Percentiles rank a stretch among this genome's conserved stretches.
Evolutionary conservation across 2,797 vertebrate species (phyloP).

Genomic region (Cephalopachus bancanus): DNA sequence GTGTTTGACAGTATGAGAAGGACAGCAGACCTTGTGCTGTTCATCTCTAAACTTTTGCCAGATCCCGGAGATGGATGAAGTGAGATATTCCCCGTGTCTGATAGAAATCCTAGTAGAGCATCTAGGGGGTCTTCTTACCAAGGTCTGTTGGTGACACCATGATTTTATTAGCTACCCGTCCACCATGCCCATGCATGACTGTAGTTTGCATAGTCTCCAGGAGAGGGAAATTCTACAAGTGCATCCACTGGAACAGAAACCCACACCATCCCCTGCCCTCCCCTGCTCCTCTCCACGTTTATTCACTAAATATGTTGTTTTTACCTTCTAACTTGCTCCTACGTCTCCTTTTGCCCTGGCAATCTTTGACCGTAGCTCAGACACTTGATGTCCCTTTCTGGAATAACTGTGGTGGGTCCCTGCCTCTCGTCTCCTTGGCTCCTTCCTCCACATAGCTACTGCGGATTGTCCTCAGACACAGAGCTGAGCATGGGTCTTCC

Average conservation of each 20-base stretch:
- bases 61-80: not conserved
- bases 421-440: not conserved
- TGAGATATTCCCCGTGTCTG: not conserved
- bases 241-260: not conserved
- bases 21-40: not conserved
- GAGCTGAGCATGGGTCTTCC: not conserved
- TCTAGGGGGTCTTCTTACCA: not conserved
- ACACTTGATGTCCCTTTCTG: not conserved
- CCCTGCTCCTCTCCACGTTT: not conserved
- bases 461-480: not conserved
- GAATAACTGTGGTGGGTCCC: not conserved
- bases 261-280: not conserved
- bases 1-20: not conserved
- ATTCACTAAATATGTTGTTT: accelerated
- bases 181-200: not conserved
- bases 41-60: not conserved
- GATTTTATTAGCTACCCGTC: not conserved
- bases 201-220: not conserved
- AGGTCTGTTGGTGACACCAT: not conserved
- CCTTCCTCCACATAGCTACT: not conserved
- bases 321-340: not conserved
- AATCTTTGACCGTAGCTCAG: not conserved
- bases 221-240: not conserved
- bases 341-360: not conserved
- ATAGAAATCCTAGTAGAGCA: too few species aligned